Base-by-base conservation (phyloP, 2,888 invertebrate species). In the Hirtodrosophila confusa region DNA sequence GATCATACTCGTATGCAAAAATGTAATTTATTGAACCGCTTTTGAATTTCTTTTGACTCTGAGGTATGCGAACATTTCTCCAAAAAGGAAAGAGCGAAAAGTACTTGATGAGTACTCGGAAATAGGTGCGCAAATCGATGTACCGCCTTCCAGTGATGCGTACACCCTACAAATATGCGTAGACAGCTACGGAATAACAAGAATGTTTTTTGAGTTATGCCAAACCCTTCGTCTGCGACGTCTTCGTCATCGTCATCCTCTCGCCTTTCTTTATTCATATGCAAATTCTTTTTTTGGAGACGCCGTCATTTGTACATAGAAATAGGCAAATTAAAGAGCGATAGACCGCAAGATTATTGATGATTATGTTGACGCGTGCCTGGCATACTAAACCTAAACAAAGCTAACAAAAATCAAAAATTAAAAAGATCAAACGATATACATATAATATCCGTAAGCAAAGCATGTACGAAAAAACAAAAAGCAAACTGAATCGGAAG, bases 331-430 rank as follows among this genome's bases (percentile, higher is more conserved):
- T 62, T 58, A 73, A 51, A 62, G 31, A 62, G 49, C 71, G 48
- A 62, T 71, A 40, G 43, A 72, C 43, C 53, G 50, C 55, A 54
- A 53, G 47, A 67, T 58, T 69, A 77, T 71, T 76, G 77, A 71
- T 49, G 57, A 76, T 74, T 70, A 77, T 84, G 78, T 41, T 71
- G 68, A 62, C 58, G 78, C 88, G 75, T 87, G 82, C 62, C 72
- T 72, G 67, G 79, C 78, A 85, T 83, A 54, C 37, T 47, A 29
- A 6, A 17, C 17, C 27, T 8, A 10, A 53, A 35, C 66, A 51
- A 51, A 48, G 11, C 6, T 45, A 54, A 54, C 55, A 58, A 33
- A 7, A 3, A 31, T 31, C 31, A 31, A 41, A 44, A 37, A 49
- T 31, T 7, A 48, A 43, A 58, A 49, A 72, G 45, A 73, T 60